Percentiles rank a stretch among this genome's conserved stretches.
Evolutionary conservation across 2,888 invertebrate genomes (phyloP).

Genomic region (Drosophila algonquin): DNA sequence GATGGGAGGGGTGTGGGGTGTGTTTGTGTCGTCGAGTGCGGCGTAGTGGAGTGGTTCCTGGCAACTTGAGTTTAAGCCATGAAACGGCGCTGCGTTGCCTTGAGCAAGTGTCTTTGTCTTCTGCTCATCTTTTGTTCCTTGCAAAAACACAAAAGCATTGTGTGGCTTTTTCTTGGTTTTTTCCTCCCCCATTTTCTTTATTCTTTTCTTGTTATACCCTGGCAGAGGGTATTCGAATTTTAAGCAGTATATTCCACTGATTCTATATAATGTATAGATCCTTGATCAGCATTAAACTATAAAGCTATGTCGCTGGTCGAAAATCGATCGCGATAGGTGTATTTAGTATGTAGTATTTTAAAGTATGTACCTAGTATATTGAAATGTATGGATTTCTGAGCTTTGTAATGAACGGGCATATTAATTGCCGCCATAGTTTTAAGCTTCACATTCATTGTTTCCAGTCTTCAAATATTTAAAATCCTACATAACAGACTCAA

Average conservation of each 20-base stretch:
- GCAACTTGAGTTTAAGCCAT: conserved; percentile 60
- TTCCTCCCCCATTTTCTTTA: conserved; percentile 20
- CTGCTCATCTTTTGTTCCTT: conserved; percentile 72
- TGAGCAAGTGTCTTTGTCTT: conserved; percentile 74
- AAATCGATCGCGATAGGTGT: too few species aligned
- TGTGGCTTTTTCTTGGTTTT: conserved; percentile 53
- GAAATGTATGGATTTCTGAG: too few species aligned
- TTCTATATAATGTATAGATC: too few species aligned
- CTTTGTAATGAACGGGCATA: too few species aligned
- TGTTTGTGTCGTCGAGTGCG: conserved; percentile 48
- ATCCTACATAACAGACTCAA: too few species aligned
- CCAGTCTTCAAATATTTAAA: too few species aligned
- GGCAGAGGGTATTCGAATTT: not conserved
- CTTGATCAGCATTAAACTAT: not conserved
- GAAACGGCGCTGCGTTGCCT: conserved; percentile 54
- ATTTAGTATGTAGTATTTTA: too few species aligned
- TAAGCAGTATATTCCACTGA: not conserved
- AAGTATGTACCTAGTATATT: too few species aligned
- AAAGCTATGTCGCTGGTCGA: not conserved
- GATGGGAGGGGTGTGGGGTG: conserved; percentile 16
- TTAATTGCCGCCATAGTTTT: too few species aligned
- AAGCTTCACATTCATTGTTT: too few species aligned
- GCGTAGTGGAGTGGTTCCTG: conserved; percentile 42
- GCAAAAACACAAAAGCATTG: conserved; percentile 56
- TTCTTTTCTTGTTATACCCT: conserved; percentile 35